phyloP scores from a whole-genome alignment of 2,797 vertebrate species.

The Gambelia wislizenii region DNA sequence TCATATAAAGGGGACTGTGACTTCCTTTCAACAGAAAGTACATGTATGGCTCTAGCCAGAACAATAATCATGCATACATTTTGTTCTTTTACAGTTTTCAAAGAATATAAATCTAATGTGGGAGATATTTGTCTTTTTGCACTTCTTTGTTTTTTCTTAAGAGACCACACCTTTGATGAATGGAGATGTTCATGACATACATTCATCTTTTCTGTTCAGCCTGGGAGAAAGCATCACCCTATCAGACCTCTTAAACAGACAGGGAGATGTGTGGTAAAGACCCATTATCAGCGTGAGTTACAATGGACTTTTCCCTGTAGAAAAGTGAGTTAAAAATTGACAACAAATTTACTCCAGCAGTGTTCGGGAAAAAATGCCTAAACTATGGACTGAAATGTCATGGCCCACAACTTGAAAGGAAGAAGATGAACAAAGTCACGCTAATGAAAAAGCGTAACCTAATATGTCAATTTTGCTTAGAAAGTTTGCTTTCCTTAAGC shows the following conservation, averaged over 20 bases:
- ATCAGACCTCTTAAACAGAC: neutral
- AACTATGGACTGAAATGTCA: no score
- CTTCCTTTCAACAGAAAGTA: neutral
- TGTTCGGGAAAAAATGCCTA: neutral
- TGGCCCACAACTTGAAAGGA: neutral
- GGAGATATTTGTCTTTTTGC: neutral
- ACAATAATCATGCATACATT: neutral
- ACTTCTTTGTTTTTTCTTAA: neutral
- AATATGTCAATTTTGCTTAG: neutral
- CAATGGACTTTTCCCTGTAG: neutral
- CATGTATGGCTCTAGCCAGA: neutral
- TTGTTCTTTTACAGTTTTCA: neutral
- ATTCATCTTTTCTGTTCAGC: neutral
- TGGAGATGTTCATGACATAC: neutral
- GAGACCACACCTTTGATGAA: neutral
- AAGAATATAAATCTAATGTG: neutral
- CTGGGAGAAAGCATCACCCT: neutral
- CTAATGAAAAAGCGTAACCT: neutral
- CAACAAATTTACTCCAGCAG: no score
- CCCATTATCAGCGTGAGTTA: neutral
- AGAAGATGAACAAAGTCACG: neutral
- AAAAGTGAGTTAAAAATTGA: neutral
- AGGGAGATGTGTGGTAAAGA: neutral
- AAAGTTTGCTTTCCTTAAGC: neutral
- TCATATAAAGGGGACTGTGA: neutral